Evolutionary conservation across 2,797 vertebrate species (phyloP), one percentile per base, ranked within the genome.

Genomic region (Dermochelys coriacea): DNA sequence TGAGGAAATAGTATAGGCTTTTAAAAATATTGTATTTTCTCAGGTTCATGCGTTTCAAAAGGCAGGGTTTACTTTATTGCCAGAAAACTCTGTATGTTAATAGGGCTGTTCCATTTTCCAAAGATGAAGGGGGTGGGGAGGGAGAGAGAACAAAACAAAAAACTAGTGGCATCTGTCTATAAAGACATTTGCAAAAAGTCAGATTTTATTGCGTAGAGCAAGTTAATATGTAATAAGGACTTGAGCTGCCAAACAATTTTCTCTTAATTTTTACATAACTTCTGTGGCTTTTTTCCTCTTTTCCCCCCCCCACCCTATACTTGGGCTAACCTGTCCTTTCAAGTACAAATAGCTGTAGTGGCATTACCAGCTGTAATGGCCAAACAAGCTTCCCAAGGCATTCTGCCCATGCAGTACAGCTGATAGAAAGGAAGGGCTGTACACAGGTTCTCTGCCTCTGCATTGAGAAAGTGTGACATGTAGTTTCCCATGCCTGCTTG

Each of bases 271-370:
- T 37, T 68, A 37, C 18, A 5, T 71, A 37, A 37, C 19, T 71
- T 71, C 64, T 71, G 18, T 12, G n/a, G 5, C 25, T 74, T 41
- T 41, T 41, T 41, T 41, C 41, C 5, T 41, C 41, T 41, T 41
- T 61, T 15, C n/a, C 18, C 37, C 41, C 12, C 19, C 47, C 27
- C 41, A 41, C 41, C 41, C 8, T 8, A 27, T 80, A 14, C 27
- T 31, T 31, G 25, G 41, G 74, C 27, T 49, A 49, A 49, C 49
- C 3, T 68, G 31, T 15, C 0, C 6, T 71, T 11, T 25, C 5
- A 0, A 4, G 8, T 34, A n/a, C 0, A 0, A 12, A 9, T 80
- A 55, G 12, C 50, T 0, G 0, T 79, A 5, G 45, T 54, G 37
- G 68, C 1, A 0, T 80, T 49, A 37, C 31, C 6, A 37, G 57